These are phyloP conservation scores for Wasmannia auropunctata DNA, from an alignment of 1,140 invertebrate species.

Conservation along the genomic window DNA sequence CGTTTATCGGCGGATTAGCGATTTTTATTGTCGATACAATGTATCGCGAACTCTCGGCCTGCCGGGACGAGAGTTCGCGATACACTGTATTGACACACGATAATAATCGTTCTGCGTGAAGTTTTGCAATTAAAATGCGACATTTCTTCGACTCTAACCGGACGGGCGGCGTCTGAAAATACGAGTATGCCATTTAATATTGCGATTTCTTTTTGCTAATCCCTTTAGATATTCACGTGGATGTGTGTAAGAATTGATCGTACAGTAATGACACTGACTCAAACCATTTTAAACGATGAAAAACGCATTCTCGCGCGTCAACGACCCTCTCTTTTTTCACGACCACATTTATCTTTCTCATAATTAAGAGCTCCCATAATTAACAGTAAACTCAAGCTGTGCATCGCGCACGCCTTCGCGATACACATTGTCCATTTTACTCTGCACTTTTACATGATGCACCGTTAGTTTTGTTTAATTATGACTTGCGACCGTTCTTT, in stretches of 20 bases:
- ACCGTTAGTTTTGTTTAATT: constrained; percentile 57
- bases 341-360: background rate
- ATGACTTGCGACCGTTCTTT: constrained; percentile 50
- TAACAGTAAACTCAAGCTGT: background rate
- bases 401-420: background rate
- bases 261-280: background rate
- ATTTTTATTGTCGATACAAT: constrained; percentile 26
- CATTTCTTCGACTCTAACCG: background rate
- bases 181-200: too few species aligned
- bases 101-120: background rate
- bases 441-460: background rate
- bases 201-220: background rate
- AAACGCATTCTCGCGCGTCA: background rate
- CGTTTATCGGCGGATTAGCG: constrained; percentile 39
- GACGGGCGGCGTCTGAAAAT: too few species aligned
- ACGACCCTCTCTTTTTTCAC: background rate
- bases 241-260: background rate
- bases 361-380: constrained; percentile 18
- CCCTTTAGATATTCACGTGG: background rate
- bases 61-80: too few species aligned
- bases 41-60: constrained; percentile 4
- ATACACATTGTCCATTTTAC: background rate
- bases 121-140: constrained; percentile 11
- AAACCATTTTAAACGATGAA: background rate
- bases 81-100: too few species aligned